A percentile compares a stretch with the other conserved stretches of the same genome.
Evolutionary conservation across 2,113 vertebrate genomes (phyloP).

Genomic region (Hypanus sabinus): DNA sequence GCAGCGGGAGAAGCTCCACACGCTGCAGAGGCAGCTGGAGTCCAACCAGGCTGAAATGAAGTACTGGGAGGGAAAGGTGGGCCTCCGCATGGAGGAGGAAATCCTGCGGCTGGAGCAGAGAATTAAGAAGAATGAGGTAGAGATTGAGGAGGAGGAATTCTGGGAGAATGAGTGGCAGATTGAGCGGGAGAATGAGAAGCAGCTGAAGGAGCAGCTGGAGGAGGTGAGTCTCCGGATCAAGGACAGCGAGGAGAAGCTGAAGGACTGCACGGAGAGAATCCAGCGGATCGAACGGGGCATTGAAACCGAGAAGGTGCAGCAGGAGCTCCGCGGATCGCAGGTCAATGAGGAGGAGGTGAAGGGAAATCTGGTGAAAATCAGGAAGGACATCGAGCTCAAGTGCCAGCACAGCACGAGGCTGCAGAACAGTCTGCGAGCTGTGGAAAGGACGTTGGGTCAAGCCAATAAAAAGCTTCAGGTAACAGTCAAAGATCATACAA

Average conservation of each 20-base stretch:
- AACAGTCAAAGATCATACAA: slow-evolving; percentile 39
- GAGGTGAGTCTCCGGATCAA: slow-evolving; percentile 74
- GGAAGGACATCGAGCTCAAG: slow-evolving; percentile 78
- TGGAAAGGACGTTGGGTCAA: slow-evolving; percentile 84
- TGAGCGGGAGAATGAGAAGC: slow-evolving; percentile 87
- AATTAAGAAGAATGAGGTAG: slow-evolving; percentile 80
- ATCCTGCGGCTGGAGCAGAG: slow-evolving; percentile 79
- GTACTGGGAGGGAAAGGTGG: slow-evolving; percentile 69
- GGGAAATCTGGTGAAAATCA: slow-evolving; percentile 75
- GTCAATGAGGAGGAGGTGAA: slow-evolving; percentile 82
- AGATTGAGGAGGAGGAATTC: slow-evolving; percentile 94
- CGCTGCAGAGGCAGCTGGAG: slow-evolving; percentile 75
- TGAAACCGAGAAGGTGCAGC: slow-evolving; percentile 77
- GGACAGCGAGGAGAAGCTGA: slow-evolving; percentile 74
- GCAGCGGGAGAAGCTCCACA: slow-evolving; percentile 78
- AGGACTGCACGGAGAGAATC: slow-evolving; percentile 71
- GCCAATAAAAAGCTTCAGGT: slow-evolving; percentile 82
- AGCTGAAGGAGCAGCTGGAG: slow-evolving; percentile 84
- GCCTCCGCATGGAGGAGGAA: slow-evolving; percentile 67
- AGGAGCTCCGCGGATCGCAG: slow-evolving; percentile 74
- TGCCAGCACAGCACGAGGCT: slow-evolving; percentile 80
- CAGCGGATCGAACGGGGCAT: slow-evolving; percentile 76
- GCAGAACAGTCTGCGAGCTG: slow-evolving; percentile 84
- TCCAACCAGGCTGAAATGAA: slow-evolving; percentile 72
- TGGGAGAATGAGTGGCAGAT: slow-evolving; percentile 96